Percentiles rank a stretch among this genome's conserved stretches.
Conservation (phyloP, 2,113 vertebrate genomes). For the Anhinga anhinga region DNA sequence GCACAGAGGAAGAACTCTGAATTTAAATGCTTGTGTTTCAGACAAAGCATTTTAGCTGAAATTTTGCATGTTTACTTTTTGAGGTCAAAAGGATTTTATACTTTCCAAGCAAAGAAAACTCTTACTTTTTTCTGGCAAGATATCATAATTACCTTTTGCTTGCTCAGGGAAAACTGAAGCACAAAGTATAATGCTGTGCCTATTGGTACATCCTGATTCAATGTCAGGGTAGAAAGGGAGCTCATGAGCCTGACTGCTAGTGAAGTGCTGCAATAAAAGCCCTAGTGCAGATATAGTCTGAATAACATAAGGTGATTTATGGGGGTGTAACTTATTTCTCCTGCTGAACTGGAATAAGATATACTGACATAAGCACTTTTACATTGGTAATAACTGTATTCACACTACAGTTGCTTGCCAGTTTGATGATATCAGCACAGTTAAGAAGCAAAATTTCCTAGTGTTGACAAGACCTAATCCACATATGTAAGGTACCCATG, state of each 20-base stretch:
- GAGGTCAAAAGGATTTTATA: background rate
- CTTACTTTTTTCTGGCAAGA: background rate
- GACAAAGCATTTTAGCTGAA: background rate
- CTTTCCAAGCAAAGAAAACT: background rate
- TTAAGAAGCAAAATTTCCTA: background rate
- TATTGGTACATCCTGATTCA: background rate
- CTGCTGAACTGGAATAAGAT: background rate
- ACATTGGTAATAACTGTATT: background rate
- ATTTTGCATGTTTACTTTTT: background rate
- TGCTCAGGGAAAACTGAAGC: background rate
- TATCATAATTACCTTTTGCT: background rate
- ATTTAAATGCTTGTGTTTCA: background rate
- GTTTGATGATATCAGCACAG: background rate
- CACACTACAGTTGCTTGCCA: background rate
- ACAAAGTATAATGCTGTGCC: background rate
- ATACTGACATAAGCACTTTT: background rate
- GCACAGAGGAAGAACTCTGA: background rate
- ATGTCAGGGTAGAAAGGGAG: background rate
- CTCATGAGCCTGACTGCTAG: background rate
- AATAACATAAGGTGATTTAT: background rate
- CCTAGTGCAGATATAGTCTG: background rate
- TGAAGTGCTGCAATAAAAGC: background rate
- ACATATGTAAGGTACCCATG: background rate
- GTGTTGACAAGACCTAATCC: background rate
- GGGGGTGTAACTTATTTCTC: background rate